These are phyloP conservation scores for Apodemia hepburni DNA, from an alignment of 2,888 invertebrate genomes.

Conservation along the genomic window DNA sequence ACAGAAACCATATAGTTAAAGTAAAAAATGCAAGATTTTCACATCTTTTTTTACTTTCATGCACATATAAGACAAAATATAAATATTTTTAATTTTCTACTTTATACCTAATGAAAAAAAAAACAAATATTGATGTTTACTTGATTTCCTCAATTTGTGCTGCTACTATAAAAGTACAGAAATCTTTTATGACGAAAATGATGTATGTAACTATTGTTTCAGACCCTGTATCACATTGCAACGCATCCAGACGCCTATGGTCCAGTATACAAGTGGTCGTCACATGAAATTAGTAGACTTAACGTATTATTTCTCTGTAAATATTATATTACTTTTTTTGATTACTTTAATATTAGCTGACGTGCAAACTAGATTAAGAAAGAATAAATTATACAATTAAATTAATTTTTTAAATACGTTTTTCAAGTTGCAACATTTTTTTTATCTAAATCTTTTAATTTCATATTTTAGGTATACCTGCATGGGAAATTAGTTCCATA, in stretches of 20 bases:
- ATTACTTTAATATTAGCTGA: not conserved
- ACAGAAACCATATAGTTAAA: too few species aligned
- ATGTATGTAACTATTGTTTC: constrained; percentile 34
- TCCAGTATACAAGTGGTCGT: constrained; percentile 62
- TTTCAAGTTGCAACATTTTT: not conserved
- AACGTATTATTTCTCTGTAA: constrained; percentile 54
- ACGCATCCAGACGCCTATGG: constrained; percentile 57
- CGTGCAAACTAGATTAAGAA: not conserved
- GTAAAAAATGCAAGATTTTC: too few species aligned
- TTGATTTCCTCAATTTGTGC: not conserved
- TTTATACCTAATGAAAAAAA: too few species aligned
- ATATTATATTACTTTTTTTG: constrained; percentile 14
- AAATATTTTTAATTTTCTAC: too few species aligned
- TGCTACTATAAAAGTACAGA: too few species aligned
- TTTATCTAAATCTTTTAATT: not conserved
- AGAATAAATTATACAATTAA: too few species aligned
- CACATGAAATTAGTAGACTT: constrained; percentile 57
- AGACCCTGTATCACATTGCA: constrained; percentile 63
- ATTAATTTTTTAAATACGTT: too few species aligned
- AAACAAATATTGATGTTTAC: too few species aligned
- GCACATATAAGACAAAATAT: too few species aligned
- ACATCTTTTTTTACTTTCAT: too few species aligned
- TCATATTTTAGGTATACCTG: constrained; percentile 49
- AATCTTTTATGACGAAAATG: too few species aligned
- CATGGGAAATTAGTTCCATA: constrained; percentile 54